Evolutionary conservation across 2,888 invertebrate genomes (phyloP), one percentile per base, ranked within the genome.

Genomic region (Brachyptera risi): DNA sequence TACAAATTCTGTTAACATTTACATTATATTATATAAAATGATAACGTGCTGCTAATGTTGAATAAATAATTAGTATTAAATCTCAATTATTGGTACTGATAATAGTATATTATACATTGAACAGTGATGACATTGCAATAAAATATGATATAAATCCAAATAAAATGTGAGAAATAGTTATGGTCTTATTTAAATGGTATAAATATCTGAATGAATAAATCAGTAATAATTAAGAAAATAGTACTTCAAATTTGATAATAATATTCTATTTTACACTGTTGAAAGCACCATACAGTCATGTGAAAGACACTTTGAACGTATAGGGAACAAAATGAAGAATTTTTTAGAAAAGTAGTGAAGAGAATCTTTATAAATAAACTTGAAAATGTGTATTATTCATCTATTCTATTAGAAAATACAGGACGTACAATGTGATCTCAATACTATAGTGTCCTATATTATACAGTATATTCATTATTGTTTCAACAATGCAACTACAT

Each of bases 1-100:
- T 62, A 64, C 62, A 62, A 31, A 58, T 64, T 65, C 63, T 62
- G 64, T 62, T 65, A 42, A 61, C 47, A 59, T 40, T 44, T 61
- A 59, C 50, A 59, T 42, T 49, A 26, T 27, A 58, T 15, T 35
- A 44, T 47, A 47, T 44, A 26, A 24, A 58, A 44, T 26, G n/a
- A 40, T 51, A 54, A 54, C 38, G 44, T 44, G 61, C 63, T 61
- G 61, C 60, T 61, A 56, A 63, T 63, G 61, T 59, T 63, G n/a
- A 54, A 50, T 54, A 31, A 31, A 31, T 31, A 44, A 19, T 21
- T 44, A 44, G 44, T 61, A 56, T 44, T 51, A n/a, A n/a, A 62
- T 58, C 38, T 38, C 9, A 58, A 50, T 37, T 47, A 44, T 38
- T 27, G 15, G 13, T 62, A 54, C n/a, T 44, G n/a, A 44, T 38